Evolutionary conservation across 2,113 vertebrate genomes (phyloP), one percentile per base, ranked within the genome.

Genomic region (Dromiciops gliroides): DNA sequence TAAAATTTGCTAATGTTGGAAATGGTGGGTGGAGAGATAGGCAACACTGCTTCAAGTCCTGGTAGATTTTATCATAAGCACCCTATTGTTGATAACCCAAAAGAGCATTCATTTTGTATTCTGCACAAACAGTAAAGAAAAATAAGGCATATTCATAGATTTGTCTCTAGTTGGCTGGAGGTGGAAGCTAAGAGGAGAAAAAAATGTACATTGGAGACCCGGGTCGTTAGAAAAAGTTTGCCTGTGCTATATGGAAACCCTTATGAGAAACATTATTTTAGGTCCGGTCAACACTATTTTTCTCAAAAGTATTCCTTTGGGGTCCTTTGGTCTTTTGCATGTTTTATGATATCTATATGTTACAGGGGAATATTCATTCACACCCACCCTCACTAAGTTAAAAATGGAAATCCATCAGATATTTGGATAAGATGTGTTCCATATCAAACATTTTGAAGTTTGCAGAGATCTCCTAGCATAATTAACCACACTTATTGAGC

Each of bases 321-420:
- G 94, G 22, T 93, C 49, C 44, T 44, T 97, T 67, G n/a, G 90
- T 53, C 12, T 0, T 91, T 60, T 22, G 19, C 47, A 89, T 50
- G 94, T 95, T 16, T 92, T 93, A n/a, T 91, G 92, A 12, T 31
- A n/a, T 83, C 50, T 50, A 94, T 97, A 97, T 95, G 75, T 94
- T 92, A 89, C 94, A 51, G 83, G 52, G 56, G 44, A 92, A 56
- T 91, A 95, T 23, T 93, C 22, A 93, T 97, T 97, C 60, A 95
- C 94, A 88, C 47, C 91, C 14, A 50, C 49, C 12, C 89, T 50
- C 9, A 91, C 50, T 89, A 94, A 94, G 91, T 83, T 94, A 90
- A 96, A 96, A 50, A 25, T 50, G 93, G 93, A 90, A 92, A 89
- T 92, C 28, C 88, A 91, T 37, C 26, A 3, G 8, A 83, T 83